These are phyloP conservation scores for Biston stratarius DNA, from an alignment of 2,888 invertebrate species.

Conservation along the genomic window DNA sequence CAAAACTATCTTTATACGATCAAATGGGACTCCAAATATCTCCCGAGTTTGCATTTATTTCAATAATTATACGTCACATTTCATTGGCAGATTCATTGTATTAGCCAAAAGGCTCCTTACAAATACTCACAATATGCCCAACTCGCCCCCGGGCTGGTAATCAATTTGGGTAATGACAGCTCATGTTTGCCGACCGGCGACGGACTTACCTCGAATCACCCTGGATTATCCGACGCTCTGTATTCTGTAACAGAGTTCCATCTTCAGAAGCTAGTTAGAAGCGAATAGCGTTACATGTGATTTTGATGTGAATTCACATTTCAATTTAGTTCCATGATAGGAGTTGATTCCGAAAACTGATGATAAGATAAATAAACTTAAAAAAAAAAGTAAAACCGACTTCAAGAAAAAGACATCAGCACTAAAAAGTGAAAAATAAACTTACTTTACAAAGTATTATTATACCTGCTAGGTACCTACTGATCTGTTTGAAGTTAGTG, in stretches of 20 bases:
- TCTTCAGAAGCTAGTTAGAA: neutral
- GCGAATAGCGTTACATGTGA: neutral
- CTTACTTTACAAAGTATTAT: no score
- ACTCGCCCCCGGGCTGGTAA: conserved; percentile 26
- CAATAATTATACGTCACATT: conserved; percentile 8
- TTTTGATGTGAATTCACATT: neutral
- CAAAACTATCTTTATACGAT: no score
- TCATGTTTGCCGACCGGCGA: conserved; percentile 31
- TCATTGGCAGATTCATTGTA: conserved; percentile 17
- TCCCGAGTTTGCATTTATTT: neutral
- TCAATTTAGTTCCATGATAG: no score
- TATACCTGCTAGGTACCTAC: no score
- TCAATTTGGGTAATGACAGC: conserved; percentile 38
- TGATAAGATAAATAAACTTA: no score
- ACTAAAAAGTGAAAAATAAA: no score
- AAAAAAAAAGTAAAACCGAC: no score
- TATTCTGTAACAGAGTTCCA: conserved; percentile 1
- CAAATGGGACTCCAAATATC: no score
- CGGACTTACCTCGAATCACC: conserved; percentile 29
- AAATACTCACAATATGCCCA: conserved; percentile 23
- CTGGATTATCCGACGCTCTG: conserved; percentile 25
- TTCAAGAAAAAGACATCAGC: no score
- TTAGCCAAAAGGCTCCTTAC: conserved; percentile 26
- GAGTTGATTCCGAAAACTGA: no score
- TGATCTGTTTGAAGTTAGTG: no score